Percentiles rank a stretch among this genome's conserved stretches.
phyloP scores from a whole-genome alignment of 2,888 invertebrate genomes.

The Dyspetes luteomarginatus region DNA sequence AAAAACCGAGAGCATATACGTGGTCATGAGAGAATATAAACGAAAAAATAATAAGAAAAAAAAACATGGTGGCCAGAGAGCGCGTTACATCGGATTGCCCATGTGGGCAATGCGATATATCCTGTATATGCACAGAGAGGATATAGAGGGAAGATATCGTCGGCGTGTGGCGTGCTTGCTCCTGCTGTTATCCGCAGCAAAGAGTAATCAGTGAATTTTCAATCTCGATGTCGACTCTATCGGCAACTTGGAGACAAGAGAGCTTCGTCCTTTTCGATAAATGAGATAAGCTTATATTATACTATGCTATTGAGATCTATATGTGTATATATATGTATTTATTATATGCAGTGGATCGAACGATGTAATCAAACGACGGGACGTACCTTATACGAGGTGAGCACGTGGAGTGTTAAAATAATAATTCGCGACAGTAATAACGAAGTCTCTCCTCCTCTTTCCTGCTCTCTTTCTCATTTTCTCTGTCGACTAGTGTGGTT shows the following conservation, averaged over 20 bases:
- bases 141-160: conserved; percentile 37
- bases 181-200: conserved; percentile 20
- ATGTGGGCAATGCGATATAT: too few relatives aligned
- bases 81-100: too few relatives aligned
- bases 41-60: conserved; percentile 26
- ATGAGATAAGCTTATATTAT: conserved; percentile 15
- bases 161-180: conserved; percentile 12
- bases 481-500: too few relatives aligned
- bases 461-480: neutral
- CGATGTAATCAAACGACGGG: neutral
- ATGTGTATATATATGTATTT: neutral
- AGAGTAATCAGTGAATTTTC: conserved; percentile 56
- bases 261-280: conserved; percentile 19
- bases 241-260: conserved; percentile 28
- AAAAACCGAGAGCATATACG: conserved; percentile 37
- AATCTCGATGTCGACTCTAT: conserved; percentile 53
- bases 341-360: neutral
- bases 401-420: neutral
- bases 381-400: neutral
- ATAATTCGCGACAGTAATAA: neutral
- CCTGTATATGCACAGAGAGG: neutral
- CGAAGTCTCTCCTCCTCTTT: neutral
- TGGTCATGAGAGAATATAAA: conserved; percentile 27
- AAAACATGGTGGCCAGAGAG: conserved; percentile 4
- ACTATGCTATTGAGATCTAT: conserved; percentile 6